These are phyloP conservation scores for Nineta flava DNA, from an alignment of 2,888 invertebrate genomes.

Conservation along the genomic window DNA sequence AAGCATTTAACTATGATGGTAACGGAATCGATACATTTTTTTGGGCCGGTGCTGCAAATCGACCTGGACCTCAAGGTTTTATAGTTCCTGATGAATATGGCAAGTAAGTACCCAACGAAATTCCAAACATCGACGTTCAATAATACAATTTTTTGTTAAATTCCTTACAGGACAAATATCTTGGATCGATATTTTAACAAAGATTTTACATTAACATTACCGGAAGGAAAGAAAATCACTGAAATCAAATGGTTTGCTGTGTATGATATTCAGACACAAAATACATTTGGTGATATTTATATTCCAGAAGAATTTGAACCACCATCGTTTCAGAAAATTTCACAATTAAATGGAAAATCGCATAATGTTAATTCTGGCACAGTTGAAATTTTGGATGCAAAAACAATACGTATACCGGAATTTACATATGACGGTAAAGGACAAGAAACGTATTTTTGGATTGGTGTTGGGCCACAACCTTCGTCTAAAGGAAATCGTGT, in stretches of 20 bases:
- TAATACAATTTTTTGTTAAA: background rate
- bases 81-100: constrained; percentile 79
- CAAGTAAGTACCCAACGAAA: constrained; percentile 39
- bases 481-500: constrained; percentile 65
- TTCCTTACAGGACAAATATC: constrained; percentile 54
- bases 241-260: constrained; percentile 82
- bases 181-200: constrained; percentile 73
- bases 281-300: constrained; percentile 78
- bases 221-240: constrained; percentile 71
- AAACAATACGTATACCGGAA: constrained; percentile 59
- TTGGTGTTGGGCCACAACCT: constrained; percentile 77
- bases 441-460: constrained; percentile 70
- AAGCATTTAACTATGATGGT: constrained; percentile 77
- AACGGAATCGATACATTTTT: constrained; percentile 84
- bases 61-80: constrained; percentile 82
- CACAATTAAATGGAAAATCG: constrained; percentile 40
- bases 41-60: constrained; percentile 78
- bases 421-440: constrained; percentile 65
- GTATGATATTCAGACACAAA: constrained; percentile 74
- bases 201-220: constrained; percentile 64
- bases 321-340: constrained; percentile 50
- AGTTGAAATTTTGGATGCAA: constrained; percentile 63
- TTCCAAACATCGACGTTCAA: background rate
- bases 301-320: constrained; percentile 84
- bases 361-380: constrained; percentile 54